Conservation (phyloP, 2,113 vertebrate genomes). For the Cichladusa arquata region DNA sequence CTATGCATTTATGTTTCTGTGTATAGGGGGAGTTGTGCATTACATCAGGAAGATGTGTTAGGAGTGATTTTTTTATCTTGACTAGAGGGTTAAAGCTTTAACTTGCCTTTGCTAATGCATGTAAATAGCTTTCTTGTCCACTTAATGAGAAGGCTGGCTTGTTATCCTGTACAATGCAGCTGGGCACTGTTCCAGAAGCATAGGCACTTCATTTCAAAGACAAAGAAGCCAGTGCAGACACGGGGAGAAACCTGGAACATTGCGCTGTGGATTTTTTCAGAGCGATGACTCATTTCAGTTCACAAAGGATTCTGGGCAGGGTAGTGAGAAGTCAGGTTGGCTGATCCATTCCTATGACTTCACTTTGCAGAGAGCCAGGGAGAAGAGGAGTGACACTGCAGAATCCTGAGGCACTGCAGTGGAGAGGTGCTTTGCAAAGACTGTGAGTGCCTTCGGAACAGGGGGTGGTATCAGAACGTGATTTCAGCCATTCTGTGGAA, state of each 20-base stretch:
- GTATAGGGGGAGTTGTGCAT: not conserved
- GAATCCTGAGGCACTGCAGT: conserved; percentile 72
- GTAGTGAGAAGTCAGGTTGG: conserved; percentile 76
- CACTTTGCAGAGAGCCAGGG: conserved; percentile 77
- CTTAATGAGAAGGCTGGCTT: conserved; percentile 49
- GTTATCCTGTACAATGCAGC: conserved; percentile 48
- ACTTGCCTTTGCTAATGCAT: conserved; percentile 25
- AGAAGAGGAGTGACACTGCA: conserved; percentile 73
- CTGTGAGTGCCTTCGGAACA: conserved; percentile 38
- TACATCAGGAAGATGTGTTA: not conserved
- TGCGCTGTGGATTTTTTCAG: conserved; percentile 66
- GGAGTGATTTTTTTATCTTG: not conserved
- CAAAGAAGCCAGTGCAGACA: conserved; percentile 67
- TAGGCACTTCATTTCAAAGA: conserved; percentile 61
- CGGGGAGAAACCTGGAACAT: conserved; percentile 65
- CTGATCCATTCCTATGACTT: conserved; percentile 76
- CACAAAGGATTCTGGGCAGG: conserved; percentile 81
- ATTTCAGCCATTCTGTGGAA: conserved; percentile 19
- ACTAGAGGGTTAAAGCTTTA: conserved; percentile 32
- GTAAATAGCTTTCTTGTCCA: conserved; percentile 54
- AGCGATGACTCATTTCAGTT: conserved; percentile 78
- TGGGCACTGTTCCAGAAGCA: conserved; percentile 42
- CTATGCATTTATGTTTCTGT: not conserved
- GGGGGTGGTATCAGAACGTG: conserved; percentile 31
- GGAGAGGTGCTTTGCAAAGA: conserved; percentile 57